Evolutionary conservation across 2,888 invertebrate genomes (phyloP).

Genomic region (Lepidocyrtinus sp.): DNA sequence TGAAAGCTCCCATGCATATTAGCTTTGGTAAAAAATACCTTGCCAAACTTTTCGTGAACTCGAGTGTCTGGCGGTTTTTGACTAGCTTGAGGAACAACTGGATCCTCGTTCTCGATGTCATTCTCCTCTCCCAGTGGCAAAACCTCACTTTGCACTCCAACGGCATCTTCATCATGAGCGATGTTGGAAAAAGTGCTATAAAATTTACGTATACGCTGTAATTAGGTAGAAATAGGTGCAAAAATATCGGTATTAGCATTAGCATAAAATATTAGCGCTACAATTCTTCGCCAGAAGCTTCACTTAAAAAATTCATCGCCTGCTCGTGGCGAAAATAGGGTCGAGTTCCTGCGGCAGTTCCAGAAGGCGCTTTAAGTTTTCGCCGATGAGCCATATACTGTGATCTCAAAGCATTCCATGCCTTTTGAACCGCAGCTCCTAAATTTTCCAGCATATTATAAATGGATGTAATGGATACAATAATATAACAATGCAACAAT

Average conservation of each 20-base stretch:
- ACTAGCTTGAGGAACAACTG: not conserved
- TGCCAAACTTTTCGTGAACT: not conserved
- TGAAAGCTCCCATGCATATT: too few species aligned
- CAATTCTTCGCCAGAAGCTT: not conserved
- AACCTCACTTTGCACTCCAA: not conserved
- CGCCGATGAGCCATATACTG: conserved; percentile 4
- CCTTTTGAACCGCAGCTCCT: not conserved
- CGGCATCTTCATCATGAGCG: not conserved
- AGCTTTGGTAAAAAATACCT: not conserved
- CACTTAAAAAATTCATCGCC: conserved; percentile 4
- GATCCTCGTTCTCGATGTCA: not conserved
- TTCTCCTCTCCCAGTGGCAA: not conserved
- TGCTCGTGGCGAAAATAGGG: conserved; percentile 16
- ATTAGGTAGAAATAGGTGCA: too few species aligned
- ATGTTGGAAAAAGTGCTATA: not conserved
- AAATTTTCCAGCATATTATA: not conserved
- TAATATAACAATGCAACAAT: not conserved
- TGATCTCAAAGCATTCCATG: not conserved
- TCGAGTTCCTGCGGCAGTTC: not conserved
- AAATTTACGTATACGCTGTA: not conserved
- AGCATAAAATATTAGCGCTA: too few species aligned
- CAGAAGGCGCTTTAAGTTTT: not conserved
- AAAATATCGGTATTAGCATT: too few species aligned
- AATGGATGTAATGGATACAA: not conserved
- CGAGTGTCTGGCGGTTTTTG: too few species aligned